Base-by-base conservation (phyloP, 1,140 invertebrate species). In the Bactericera cockerelli region DNA sequence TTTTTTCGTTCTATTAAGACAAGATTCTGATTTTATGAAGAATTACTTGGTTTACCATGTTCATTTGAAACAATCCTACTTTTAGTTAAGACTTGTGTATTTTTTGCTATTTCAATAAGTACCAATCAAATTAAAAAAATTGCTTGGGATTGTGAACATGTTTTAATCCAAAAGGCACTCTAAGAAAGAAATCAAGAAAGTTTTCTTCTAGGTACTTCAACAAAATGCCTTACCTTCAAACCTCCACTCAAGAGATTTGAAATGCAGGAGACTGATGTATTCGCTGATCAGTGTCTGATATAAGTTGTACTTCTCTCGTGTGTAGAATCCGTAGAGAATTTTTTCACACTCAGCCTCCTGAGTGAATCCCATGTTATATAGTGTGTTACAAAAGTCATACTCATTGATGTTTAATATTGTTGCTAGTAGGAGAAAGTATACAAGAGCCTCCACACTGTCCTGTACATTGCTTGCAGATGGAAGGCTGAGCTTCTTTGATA, bases 311-410 rank as follows among this genome's bases (percentile, higher is more conserved):
- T 49, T 49, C 42, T 49, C 42, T 49, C 19, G n/a, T 49, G 22
- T 22, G 22, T 49, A 49, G 42, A 49, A 49, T 16, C 19, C 42
- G 19, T 49, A 22, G 3, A 49, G n/a, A 22, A 49, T 49, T n/a
- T 49, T 49, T 16, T 49, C 42, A 31, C 28, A 31, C 13, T 31
- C 13, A 13, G 4, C 28, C 3, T 22, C 42, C n/a, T 22, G n/a
- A 6, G 42, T 19, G 42, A 49, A 49, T 16, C 42, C 42, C 22
- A 49, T 49, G 42, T 49, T 4, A n/a, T 49, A 49, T 16, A 49
- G 42, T 6, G 42, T 49, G 42, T 49, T 49, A 22, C 22, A 22
- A 49, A 49, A 49, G 42, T 49, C 42, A 49, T 49, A 49, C 42
- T 49, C 42, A 49, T n/a, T 49, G 22, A 49, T 49, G 22, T 49